Conservation (phyloP, 2,888 invertebrate genomes). For the Lasioglossum leucozonium region DNA sequence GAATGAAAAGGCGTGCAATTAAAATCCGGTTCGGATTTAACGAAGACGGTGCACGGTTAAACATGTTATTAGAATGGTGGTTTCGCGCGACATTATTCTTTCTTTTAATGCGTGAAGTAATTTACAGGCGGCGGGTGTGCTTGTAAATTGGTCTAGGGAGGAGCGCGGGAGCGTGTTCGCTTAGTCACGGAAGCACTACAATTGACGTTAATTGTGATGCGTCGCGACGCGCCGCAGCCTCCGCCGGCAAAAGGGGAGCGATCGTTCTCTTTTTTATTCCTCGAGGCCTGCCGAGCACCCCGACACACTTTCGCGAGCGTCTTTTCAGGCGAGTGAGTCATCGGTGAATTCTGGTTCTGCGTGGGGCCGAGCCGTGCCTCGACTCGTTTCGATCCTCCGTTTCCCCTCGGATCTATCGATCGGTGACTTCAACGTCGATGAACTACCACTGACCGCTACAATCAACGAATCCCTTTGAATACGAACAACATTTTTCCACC, state of each 20-base stretch:
- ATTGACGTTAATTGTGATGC: slow-evolving; percentile 73
- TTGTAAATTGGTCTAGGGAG: slow-evolving; percentile 5
- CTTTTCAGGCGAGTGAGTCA: slow-evolving; percentile 39
- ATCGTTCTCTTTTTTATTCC: slow-evolving; percentile 23
- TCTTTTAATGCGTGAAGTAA: slow-evolving; percentile 2
- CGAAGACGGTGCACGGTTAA: not conserved
- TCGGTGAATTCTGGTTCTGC: slow-evolving; percentile 31
- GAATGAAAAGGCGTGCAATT: not conserved
- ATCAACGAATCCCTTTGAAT: not conserved
- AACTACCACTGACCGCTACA: not conserved
- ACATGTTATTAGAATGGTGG: not conserved
- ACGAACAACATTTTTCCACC: not conserved
- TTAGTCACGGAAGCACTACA: slow-evolving; percentile 43
- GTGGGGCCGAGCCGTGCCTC: not conserved
- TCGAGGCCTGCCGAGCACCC: slow-evolving; percentile 21
- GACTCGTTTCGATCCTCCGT: not conserved
- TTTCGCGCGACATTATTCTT: not conserved
- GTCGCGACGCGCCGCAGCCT: slow-evolving; percentile 41
- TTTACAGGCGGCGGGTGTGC: not conserved
- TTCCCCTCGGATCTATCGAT: not conserved
- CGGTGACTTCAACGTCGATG: not conserved
- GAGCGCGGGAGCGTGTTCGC: slow-evolving; percentile 3
- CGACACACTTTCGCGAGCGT: slow-evolving; percentile 40
- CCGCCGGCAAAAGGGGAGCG: slow-evolving; percentile 1
- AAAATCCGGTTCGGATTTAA: not conserved